Evolutionary conservation across 2,888 invertebrate species (phyloP), one percentile per base, ranked within the genome.

Genomic region (Halictus quadricinctus): DNA sequence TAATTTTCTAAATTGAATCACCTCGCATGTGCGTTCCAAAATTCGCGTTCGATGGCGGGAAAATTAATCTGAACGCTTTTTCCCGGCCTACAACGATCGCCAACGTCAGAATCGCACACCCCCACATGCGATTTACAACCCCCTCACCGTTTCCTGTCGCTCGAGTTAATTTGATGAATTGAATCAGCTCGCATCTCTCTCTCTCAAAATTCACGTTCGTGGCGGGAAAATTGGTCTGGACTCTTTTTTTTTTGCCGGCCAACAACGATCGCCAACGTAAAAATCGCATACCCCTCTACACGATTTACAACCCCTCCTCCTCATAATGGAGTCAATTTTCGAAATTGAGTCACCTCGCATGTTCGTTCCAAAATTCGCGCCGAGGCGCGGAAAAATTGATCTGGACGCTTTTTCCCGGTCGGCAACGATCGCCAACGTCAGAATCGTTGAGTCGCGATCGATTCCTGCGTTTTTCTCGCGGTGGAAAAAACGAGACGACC

Each of bases 1-100:
- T 83, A 79, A 84, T 84, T 84, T 78, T 75, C 46, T 75, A 84
- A 84, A 84, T 84, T 79, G 83, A 83, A 50, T 72, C 58, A 36
- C 46, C 76, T 58, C 18, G 7, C 69, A 13, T 18, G 15, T 43
- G 15, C 21, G n/a, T 29, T 15, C 4, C 0, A 18, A 18, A 77
- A 70, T 54, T 77, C 54, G 13, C 29, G 36, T 7, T 10, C 29
- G 13, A 15, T 13, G 1, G 10, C 21, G 69, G 41, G 10, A n/a
- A 41, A 12, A 12, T 41, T 5, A 12, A 21, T 69, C 10, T 4
- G 6, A 2, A 13, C 13, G 2, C 0, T 46, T 76, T 48, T 36
- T 5, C 15, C 46, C 43, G 21, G 10, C 15, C 21, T 18, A 1
- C 25, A 7, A 50, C 7, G 29, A 69, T 50, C 46, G 29, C 10